phyloP scores from a whole-genome alignment of 2,888 invertebrate genomes.

The Leptinotarsa peninsularis region DNA sequence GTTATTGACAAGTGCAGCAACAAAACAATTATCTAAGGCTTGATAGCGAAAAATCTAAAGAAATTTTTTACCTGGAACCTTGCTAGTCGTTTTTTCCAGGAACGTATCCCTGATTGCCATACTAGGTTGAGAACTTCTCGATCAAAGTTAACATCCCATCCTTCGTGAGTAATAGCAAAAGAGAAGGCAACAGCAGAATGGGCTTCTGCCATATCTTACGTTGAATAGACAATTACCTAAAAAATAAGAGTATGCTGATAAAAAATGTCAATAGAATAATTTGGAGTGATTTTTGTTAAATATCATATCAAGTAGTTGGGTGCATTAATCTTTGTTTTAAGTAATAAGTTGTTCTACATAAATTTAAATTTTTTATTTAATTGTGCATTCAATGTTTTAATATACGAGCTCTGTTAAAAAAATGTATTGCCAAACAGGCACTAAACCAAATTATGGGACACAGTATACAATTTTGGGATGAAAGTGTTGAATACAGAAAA shows the following conservation, averaged over 20 bases:
- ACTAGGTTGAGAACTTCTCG: conserved; percentile 95
- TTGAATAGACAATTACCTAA: background rate
- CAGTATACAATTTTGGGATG: no score
- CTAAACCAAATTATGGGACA: no score
- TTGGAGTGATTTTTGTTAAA: background rate
- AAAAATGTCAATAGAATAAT: background rate
- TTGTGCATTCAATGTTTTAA: no score
- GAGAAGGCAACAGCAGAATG: conserved; percentile 98
- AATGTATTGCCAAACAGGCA: no score
- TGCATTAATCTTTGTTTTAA: no score
- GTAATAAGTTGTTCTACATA: no score
- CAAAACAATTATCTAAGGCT: conserved; percentile 81
- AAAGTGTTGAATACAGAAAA: no score
- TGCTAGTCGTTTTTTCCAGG: conserved; percentile 94
- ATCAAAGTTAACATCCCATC: conserved; percentile 98
- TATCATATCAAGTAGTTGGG: no score
- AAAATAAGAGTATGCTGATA: background rate
- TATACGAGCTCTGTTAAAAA: no score
- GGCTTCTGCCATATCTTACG: conserved; percentile 90
- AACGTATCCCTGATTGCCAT: conserved; percentile 93
- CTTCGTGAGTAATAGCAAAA: conserved; percentile 97
- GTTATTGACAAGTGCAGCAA: background rate
- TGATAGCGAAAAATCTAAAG: conserved; percentile 48
- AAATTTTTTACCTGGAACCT: conserved; percentile 82
- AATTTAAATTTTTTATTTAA: no score